Percentiles rank a stretch among this genome's conserved stretches.
Conservation (phyloP, 1,140 invertebrate species). For the Parasteatoda tepidariorum region DNA sequence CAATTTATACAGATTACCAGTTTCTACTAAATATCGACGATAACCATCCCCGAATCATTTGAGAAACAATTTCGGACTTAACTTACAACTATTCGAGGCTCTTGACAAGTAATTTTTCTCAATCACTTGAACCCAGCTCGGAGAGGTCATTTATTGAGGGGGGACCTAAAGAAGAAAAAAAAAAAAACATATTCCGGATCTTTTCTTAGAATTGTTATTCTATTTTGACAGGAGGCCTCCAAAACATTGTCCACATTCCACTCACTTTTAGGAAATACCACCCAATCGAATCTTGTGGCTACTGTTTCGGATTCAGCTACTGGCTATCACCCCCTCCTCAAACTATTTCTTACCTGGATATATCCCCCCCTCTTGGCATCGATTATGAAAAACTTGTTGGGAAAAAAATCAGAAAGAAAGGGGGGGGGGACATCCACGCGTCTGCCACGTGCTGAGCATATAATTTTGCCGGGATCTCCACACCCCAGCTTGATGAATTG, state of each 20-base stretch:
- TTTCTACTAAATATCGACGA: too few relatives aligned
- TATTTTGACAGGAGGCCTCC: neutral
- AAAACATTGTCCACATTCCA: neutral
- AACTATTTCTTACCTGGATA: neutral
- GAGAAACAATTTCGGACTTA: too few relatives aligned
- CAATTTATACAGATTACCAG: too few relatives aligned
- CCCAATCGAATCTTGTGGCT: neutral
- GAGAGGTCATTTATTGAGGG: neutral
- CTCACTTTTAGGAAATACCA: neutral
- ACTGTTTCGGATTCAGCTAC: neutral
- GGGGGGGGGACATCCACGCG: conserved; percentile 15
- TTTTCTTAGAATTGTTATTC: neutral
- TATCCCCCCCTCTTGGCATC: neutral
- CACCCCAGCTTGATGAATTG: conserved; percentile 54
- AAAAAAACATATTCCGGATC: neutral
- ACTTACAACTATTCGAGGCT: too few relatives aligned
- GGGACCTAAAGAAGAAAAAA: neutral
- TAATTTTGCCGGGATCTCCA: conserved; percentile 48
- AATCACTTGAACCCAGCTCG: neutral
- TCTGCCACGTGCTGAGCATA: conserved; percentile 48
- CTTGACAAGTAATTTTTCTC: neutral
- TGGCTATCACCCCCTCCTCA: neutral
- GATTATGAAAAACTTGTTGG: neutral
- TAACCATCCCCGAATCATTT: too few relatives aligned
- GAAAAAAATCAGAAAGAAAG: neutral